phyloP scores from a whole-genome alignment of 2,888 invertebrate genomes.

The Lithophane semibrunnea region DNA sequence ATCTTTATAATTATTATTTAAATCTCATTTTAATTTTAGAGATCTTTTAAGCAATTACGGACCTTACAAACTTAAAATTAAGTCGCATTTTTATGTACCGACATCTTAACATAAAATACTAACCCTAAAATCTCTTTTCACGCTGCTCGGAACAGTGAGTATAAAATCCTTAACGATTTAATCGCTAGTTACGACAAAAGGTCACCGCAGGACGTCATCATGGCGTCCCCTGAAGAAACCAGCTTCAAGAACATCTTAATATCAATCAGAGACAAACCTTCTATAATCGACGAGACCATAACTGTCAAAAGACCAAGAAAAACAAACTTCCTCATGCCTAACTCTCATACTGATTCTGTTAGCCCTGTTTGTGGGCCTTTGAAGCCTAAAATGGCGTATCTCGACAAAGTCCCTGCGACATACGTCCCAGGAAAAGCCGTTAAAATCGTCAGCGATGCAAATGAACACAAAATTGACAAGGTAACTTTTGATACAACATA shows the following conservation, averaged over 20 bases:
- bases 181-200: constrained; percentile 79
- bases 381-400: constrained; percentile 86
- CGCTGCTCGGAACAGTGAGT: constrained; percentile 85
- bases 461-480: constrained; percentile 84
- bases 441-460: constrained; percentile 91
- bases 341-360: constrained; percentile 79
- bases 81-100: constrained; percentile 11
- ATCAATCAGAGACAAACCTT: constrained; percentile 83
- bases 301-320: constrained; percentile 82
- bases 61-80: not conserved
- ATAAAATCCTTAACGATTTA: constrained; percentile 80
- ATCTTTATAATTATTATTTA: too few relatives aligned
- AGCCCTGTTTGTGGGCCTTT: constrained; percentile 77
- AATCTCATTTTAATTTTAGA: not conserved
- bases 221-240: constrained; percentile 87
- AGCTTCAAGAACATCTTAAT: constrained; percentile 87
- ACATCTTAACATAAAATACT: constrained; percentile 48
- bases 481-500: constrained; percentile 84
- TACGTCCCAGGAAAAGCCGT: constrained; percentile 94
- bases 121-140: constrained; percentile 62
- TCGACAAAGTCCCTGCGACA: constrained; percentile 81
- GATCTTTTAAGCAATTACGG: not conserved
- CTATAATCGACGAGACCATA: constrained; percentile 82
- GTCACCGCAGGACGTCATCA: constrained; percentile 88
- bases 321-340: constrained; percentile 82